phyloP scores from a whole-genome alignment of 2,113 vertebrate species.

The Salminus brasiliensis region DNA sequence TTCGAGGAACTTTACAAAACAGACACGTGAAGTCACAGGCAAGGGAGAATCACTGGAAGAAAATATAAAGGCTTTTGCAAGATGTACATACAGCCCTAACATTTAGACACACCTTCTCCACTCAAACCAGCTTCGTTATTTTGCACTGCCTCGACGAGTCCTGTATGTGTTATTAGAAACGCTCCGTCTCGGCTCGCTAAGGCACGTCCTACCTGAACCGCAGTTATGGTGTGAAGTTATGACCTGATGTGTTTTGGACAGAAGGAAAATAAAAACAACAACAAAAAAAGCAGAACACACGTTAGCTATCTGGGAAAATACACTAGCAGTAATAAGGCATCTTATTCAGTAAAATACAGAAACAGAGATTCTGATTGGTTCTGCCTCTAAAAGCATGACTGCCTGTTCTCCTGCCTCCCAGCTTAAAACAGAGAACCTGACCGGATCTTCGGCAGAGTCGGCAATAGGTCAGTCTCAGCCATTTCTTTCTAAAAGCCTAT shows the following conservation, averaged over 20 bases:
- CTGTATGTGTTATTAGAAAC: not conserved
- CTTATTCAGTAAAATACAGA: not conserved
- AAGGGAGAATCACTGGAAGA: constrained; percentile 97
- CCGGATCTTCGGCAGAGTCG: too few species aligned
- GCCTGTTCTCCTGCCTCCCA: too few species aligned
- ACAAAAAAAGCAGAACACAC: constrained; percentile 69
- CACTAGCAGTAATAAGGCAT: not conserved
- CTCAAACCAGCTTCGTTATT: constrained; percentile 16
- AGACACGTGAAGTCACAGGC: constrained; percentile 98
- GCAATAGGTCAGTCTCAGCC: too few species aligned
- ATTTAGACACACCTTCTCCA: constrained; percentile 45
- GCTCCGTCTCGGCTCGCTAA: constrained; percentile 26
- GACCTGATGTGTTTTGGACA: constrained; percentile 60
- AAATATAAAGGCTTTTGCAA: constrained; percentile 80
- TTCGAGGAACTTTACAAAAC: constrained; percentile 99
- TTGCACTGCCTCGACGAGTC: not conserved
- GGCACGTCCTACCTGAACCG: constrained; percentile 66
- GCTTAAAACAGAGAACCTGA: too few species aligned
- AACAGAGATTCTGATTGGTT: too few species aligned
- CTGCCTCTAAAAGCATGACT: too few species aligned
- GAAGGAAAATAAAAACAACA: constrained; percentile 69
- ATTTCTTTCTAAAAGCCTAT: too few species aligned
- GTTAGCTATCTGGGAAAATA: constrained; percentile 37
- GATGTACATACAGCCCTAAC: constrained; percentile 65
- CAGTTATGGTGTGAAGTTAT: constrained; percentile 54